These are phyloP conservation scores for Sarcophaga caerulescens DNA, from an alignment of 2,888 invertebrate species.

Conservation along the genomic window DNA sequence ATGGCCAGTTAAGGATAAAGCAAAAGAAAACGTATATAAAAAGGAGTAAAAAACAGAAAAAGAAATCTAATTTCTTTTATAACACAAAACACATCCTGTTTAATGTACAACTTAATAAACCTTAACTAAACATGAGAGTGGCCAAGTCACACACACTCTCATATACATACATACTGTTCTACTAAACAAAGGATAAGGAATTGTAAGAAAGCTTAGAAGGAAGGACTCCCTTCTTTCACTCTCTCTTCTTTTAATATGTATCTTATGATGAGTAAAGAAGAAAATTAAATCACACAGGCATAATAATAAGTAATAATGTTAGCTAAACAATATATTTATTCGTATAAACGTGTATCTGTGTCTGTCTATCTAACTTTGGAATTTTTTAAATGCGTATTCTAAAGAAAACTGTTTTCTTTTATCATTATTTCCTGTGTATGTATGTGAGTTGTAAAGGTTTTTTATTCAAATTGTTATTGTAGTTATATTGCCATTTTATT, in stretches of 20 bases:
- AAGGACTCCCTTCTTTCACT: no score
- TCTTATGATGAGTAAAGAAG: neutral
- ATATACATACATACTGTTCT: neutral
- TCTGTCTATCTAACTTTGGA: neutral
- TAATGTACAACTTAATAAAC: conserved; percentile 61
- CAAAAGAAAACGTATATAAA: neutral
- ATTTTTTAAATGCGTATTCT: conserved; percentile 12
- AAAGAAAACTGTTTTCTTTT: conserved; percentile 29
- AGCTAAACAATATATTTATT: neutral
- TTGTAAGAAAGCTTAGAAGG: no score
- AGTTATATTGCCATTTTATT: conserved; percentile 25
- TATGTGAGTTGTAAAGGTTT: conserved; percentile 17
- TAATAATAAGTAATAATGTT: conserved; percentile 18
- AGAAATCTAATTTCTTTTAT: conserved; percentile 22
- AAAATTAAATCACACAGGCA: conserved; percentile 54
- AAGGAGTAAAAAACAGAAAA: neutral
- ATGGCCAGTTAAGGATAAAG: conserved; percentile 44
- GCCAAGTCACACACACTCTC: neutral
- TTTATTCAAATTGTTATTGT: conserved; percentile 29
- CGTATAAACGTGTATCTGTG: neutral
- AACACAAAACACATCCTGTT: conserved; percentile 29
- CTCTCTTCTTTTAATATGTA: no score
- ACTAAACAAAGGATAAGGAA: neutral
- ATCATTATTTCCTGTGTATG: neutral
- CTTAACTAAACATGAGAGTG: conserved; percentile 35